Base-by-base conservation (phyloP, 2,113 vertebrate species). In the Myotis davidii region DNA sequence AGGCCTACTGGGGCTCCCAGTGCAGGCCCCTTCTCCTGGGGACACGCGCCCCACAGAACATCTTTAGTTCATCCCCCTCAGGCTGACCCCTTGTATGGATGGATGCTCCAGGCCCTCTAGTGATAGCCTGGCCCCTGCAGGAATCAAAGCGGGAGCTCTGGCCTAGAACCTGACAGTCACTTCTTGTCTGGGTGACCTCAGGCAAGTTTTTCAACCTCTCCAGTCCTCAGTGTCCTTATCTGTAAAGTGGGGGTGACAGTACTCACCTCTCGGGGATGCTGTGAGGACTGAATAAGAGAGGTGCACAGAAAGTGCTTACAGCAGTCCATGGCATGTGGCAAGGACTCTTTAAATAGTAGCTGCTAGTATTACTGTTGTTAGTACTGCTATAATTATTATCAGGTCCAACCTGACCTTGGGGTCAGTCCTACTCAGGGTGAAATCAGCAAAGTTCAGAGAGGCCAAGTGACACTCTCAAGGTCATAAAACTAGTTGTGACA, bases 191-290 rank as follows among this genome's bases (percentile, higher is more conserved):
- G 48, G 42, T 17, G 34, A 78, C 48, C 52, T 91, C 14, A 81
- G n/a, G 74, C 50, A 94, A 70, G 29, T 42, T 27, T 17, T 5
- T 92, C 89, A 69, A 42, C 34, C 39, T 81, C 65, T 96, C 77
- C 65, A 34, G 20, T 72, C 81, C 39, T 78, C 83, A 23, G 12
- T 17, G 64, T 27, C 48, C 34, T 52, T 50, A 48, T 65, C 27
- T 34, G 13, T 61, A 23, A 90, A 69, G 16, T 17, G 5, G 48
- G 37, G n/a, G 2, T 34, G 52, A n/a, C 20, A 0, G 8, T 20
- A 14, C 7, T 37, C 64, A 39, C 5, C 37, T 21, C 54, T 6
- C 1, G 14, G 37, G 9, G 8, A n/a, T 16, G 11, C 1, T 11
- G 20, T 39, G 23, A 59, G 54, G 50, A 7, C 27, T 23, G 39